Base-by-base conservation (phyloP, 2,888 invertebrate genomes). In the Aspidapion aeneum region DNA sequence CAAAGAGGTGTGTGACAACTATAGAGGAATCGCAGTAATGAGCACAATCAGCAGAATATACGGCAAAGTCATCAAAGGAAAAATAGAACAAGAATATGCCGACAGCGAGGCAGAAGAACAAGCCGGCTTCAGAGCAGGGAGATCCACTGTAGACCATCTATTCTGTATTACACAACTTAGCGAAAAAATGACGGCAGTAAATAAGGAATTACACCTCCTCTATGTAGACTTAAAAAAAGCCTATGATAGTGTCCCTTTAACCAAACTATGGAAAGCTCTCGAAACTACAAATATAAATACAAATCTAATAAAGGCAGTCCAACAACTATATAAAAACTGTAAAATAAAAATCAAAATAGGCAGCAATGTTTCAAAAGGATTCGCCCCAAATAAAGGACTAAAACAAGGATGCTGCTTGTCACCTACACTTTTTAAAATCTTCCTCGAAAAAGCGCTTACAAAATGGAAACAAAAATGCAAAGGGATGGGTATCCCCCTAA, bases 391-490 rank as follows among this genome's bases (percentile, higher is more conserved):
- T 16, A 57, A 57, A 21, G 57, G 57, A 21, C 57, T 57, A 16
- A 57, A 57, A 17, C 57, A 57, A 48, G 52, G 55, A 49, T 63
- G 35, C 57, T 48, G 61, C 20, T 18, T 61, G 22, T 20, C 55
- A 3, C 59, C 59, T n/a, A 59, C 52, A 22, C 12, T 59, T 18
- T 59, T 59, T 19, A 59, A 59, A 20, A 59, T 59, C 18, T 60
- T 60, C 48, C 16, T 61, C 22, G 18, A 20, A 21, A 35, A 49
- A 20, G 62, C 58, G 20, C 18, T 62, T 16, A 18, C 5, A 21
- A 18, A 19, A 50, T 62, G 51, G 62, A 58, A 62, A 50, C n/a
- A 35, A 35, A 35, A 35, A 35, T 35, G 35, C 35, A 3, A 35
- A 7, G 35, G 35, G 12, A 54, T 57, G 22, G 54, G 5, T 7